Conservation (phyloP, 2,797 vertebrate species). For the Zalophus californianus region DNA sequence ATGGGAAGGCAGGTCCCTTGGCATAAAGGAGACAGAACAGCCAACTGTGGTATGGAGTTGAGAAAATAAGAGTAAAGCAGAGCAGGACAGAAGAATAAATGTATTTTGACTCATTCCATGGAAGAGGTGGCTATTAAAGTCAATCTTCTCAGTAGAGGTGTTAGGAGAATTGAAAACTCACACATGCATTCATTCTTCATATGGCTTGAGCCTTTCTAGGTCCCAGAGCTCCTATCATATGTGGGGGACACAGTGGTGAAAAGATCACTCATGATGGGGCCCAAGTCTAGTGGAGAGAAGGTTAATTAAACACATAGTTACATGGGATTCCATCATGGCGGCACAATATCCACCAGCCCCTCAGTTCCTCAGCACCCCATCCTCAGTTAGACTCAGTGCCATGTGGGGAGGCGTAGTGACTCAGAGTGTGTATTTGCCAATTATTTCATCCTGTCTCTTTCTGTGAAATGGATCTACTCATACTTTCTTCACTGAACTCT, state of each 20-base stretch:
- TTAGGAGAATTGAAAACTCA: neutral
- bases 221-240: neutral
- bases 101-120: neutral
- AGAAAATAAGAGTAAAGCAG: neutral
- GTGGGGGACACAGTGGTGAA: neutral
- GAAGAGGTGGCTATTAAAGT: too few relatives aligned
- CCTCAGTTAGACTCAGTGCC: neutral
- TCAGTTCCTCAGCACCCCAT: neutral
- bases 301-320: neutral
- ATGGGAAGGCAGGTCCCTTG: neutral
- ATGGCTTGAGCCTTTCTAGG: neutral
- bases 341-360: accelerated
- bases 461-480: neutral
- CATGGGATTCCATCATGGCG: neutral
- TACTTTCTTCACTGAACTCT: neutral
- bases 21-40: neutral
- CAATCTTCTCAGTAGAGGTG: neutral
- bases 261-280: neutral
- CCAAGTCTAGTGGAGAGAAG: neutral
- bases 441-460: neutral
- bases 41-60: too few relatives aligned
- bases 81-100: neutral
- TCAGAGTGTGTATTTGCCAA: neutral
- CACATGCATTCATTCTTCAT: neutral
- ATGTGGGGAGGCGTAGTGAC: neutral